Evolutionary conservation across 2,888 invertebrate species (phyloP).

Genomic region (Polydrusus cervinus): DNA sequence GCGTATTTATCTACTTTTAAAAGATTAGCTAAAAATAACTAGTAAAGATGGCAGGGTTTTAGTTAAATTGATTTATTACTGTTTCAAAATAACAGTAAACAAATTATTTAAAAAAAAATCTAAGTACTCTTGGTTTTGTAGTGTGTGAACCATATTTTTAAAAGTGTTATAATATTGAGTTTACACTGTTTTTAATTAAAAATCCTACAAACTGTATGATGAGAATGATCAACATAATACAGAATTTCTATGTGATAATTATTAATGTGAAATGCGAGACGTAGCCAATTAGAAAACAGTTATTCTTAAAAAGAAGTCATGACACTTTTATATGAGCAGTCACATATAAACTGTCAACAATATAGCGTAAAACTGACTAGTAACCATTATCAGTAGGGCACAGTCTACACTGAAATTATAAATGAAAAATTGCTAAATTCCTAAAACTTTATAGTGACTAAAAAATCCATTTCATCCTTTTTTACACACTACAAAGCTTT

Average conservation of each 20-base stretch:
- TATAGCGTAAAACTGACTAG: constrained; percentile 69
- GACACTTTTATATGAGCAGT: constrained; percentile 59
- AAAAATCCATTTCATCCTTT: constrained; percentile 1
- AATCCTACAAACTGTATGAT: constrained; percentile 51
- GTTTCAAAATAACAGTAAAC: constrained; percentile 27
- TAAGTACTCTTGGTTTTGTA: constrained; percentile 11
- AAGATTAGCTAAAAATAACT: constrained; percentile 11
- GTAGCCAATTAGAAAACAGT: constrained; percentile 30
- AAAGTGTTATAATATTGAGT: constrained; percentile 31
- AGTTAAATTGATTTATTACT: constrained; percentile 11
- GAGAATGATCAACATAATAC: constrained; percentile 44
- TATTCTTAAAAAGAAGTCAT: constrained; percentile 30
- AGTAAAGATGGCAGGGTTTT: constrained; percentile 21
- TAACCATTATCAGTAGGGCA: constrained; percentile 65
- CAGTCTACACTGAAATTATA: constrained; percentile 67
- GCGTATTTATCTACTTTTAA: not conserved
- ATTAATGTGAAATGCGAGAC: constrained; percentile 48
- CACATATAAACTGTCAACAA: constrained; percentile 63
- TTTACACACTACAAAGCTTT: constrained; percentile 17
- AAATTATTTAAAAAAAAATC: constrained; percentile 9
- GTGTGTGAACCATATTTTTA: constrained; percentile 25
- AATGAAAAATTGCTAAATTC: constrained; percentile 33
- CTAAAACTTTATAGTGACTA: constrained; percentile 27
- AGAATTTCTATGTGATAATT: no score
- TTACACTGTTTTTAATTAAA: constrained; percentile 42